Evolutionary conservation across 1,140 invertebrate genomes (phyloP), one percentile per base, ranked within the genome.

Genomic region (Drosophila watanabei): DNA sequence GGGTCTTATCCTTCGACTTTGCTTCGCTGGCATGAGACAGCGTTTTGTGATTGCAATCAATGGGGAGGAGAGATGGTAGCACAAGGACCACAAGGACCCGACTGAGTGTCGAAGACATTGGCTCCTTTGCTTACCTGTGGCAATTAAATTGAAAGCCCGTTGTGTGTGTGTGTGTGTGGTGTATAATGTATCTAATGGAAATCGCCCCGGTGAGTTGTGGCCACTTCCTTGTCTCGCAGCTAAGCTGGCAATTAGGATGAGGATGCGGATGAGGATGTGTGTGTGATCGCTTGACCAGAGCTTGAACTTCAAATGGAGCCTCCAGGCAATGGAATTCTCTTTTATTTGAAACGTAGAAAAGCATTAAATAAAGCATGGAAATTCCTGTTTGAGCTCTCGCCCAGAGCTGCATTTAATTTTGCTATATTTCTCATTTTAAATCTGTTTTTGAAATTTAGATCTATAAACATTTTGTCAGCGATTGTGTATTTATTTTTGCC

Each of bases 41-140:
- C 84, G 69, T 65, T 87, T 87, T 80, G 59, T 69, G 79, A 87
- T 88, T 80, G 80, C 68, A 64, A 82, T 59, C 70, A 58, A 10
- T 8, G n/a, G 49, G 59, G 32, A 13, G 51, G 33, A 18, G 9
- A 2, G 14, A 16, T 8, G 6, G 39, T 13, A 61, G 18, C 32
- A 58, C 4, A 13, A 61, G 18, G 5, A 41, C 48, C 64, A 79
- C 58, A 39, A 76, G 56, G 51, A 69, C 51, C 39, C 52, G 45
- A 60, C 68, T 51, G 66, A 72, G 70, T 73, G 70, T 60, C 70
- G 68, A 52, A 62, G 76, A 79, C 66, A 65, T 58, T 51, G 58
- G 45, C 51, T 79, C 28, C 43, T 46, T 70, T 70, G 59, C 66
- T 79, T 49, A 79, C 77, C 77, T 80, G 56, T 37, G 77, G 66